Conservation (phyloP, 2,113 vertebrate species). For the Sturnira hondurensis region DNA sequence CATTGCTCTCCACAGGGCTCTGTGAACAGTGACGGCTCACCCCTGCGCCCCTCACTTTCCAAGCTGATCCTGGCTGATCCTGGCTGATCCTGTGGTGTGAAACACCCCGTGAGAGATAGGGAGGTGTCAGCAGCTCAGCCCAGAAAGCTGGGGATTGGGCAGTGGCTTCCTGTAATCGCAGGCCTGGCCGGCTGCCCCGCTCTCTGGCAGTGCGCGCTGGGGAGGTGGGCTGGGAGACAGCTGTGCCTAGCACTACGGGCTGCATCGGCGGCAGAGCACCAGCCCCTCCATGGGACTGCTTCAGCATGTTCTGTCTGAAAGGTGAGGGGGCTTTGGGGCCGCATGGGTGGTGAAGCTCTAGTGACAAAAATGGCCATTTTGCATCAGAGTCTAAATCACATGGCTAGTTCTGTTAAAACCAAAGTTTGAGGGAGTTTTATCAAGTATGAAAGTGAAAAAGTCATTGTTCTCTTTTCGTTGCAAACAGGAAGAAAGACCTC, state of each 20-base stretch:
- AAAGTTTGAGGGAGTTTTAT: background rate
- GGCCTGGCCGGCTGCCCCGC: constrained; percentile 68
- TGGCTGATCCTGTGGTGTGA: constrained; percentile 37
- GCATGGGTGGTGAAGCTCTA: background rate
- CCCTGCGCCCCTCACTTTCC: background rate
- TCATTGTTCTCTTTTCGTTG: constrained; percentile 37
- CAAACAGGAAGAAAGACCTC: constrained; percentile 52
- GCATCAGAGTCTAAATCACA: background rate
- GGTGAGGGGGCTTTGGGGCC: constrained; percentile 76
- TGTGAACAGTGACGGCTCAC: background rate
- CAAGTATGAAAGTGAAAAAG: constrained; percentile 1
- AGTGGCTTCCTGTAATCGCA: constrained; percentile 73
- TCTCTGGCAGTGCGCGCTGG: constrained; percentile 38
- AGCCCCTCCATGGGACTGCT: constrained; percentile 55
- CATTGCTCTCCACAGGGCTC: background rate
- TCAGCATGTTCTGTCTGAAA: constrained; percentile 86
- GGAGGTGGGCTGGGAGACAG: constrained; percentile 68
- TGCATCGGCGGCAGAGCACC: background rate
- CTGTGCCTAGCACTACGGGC: constrained; percentile 56
- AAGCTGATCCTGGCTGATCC: constrained; percentile 38
- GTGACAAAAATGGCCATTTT: background rate
- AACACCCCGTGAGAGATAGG: constrained; percentile 44
- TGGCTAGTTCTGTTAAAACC: background rate
- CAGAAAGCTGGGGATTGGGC: constrained; percentile 76
- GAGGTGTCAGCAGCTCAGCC: constrained; percentile 69